Evolutionary conservation across 2,797 vertebrate species (phyloP).

Genomic region (Mionectes olivaceus): DNA sequence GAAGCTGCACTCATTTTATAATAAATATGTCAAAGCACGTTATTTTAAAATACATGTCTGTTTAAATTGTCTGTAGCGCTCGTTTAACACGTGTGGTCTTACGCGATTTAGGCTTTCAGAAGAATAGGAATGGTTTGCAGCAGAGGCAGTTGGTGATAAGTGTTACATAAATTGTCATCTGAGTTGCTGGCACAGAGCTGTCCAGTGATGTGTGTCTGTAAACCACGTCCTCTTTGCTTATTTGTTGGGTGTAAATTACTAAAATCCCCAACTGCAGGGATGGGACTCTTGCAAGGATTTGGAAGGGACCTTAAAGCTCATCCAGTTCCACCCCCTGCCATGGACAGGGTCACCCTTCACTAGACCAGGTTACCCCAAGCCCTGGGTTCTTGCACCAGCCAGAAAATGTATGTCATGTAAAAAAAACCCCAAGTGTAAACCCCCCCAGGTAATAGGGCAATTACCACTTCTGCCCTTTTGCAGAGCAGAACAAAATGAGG

Average conservation of each 20-base stretch:
- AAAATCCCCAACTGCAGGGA: background rate
- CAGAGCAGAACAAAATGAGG: background rate
- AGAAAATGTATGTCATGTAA: background rate
- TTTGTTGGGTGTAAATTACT: background rate
- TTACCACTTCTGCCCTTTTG: background rate
- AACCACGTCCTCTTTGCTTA: background rate
- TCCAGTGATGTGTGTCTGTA: background rate
- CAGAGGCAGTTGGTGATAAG: background rate
- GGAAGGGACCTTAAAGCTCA: background rate
- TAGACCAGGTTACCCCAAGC: background rate
- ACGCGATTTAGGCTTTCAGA: background rate
- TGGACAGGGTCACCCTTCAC: background rate
- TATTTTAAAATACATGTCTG: background rate
- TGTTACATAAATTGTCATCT: rapidly evolving
- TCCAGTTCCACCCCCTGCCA: background rate
- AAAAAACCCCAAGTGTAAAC: background rate
- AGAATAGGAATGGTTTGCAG: background rate
- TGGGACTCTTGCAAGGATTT: background rate
- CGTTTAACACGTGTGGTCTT: background rate
- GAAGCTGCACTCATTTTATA: background rate
- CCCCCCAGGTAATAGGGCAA: background rate
- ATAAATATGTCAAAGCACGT: background rate
- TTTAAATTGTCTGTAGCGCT: background rate
- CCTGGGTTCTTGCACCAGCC: background rate
- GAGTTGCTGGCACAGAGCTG: background rate